Percentiles rank a stretch among this genome's conserved stretches.
Evolutionary conservation across 2,888 invertebrate species (phyloP).

Genomic region (Schrankia costaestrigalis): DNA sequence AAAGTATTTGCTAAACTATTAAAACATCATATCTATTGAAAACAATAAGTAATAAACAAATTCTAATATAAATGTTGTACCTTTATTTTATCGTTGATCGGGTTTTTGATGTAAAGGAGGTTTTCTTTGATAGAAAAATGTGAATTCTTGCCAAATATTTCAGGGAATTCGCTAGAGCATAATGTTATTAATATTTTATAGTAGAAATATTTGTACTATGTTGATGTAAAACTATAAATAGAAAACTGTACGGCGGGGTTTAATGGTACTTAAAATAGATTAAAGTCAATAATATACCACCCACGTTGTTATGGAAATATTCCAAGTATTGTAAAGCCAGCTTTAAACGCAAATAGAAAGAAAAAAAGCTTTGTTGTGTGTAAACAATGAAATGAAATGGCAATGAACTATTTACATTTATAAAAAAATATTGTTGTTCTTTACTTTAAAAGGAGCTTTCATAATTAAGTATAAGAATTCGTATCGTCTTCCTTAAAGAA

Average conservation of each 20-base stretch:
- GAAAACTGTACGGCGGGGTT: constrained; percentile 29
- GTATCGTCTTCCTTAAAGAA: no score
- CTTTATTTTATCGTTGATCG: constrained; percentile 9
- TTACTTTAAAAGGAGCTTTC: no score
- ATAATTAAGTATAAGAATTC: no score
- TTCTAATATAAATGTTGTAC: constrained; percentile 10
- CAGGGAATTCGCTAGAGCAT: constrained; percentile 27
- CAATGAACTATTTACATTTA: no score
- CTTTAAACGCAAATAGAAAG: constrained; percentile 5
- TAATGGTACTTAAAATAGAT: constrained; percentile 32
- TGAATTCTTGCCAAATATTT: constrained; percentile 39
- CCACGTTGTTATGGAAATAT: constrained; percentile 16
- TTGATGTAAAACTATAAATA: constrained; percentile 32
- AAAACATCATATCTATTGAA: neutral
- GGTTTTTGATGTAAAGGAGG: constrained; percentile 19
- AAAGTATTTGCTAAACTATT: neutral
- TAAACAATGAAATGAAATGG: constrained; percentile 9
- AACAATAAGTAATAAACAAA: neutral
- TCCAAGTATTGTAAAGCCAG: constrained; percentile 9
- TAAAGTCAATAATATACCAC: constrained; percentile 22
- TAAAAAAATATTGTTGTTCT: no score
- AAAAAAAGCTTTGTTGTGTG: constrained; percentile 5
- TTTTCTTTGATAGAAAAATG: constrained; percentile 21
- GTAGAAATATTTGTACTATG: no score
- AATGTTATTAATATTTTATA: constrained; percentile 33